Percentiles rank a stretch among this genome's conserved stretches.
phyloP scores from a whole-genome alignment of 2,888 invertebrate genomes.

The Troides aeacus region DNA sequence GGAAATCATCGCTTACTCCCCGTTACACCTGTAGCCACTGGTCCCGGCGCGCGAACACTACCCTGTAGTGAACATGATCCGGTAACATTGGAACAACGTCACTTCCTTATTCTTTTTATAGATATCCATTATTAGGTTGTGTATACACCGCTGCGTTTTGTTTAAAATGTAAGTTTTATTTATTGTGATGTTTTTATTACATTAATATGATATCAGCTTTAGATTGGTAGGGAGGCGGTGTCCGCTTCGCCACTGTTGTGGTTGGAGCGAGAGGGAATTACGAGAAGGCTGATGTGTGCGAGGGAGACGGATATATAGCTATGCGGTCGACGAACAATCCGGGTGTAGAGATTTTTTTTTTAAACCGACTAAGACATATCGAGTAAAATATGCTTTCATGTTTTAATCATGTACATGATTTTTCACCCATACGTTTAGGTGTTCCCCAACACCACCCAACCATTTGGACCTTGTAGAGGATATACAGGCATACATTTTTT shows the following conservation, averaged over 20 bases:
- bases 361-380: background rate
- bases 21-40: constrained; percentile 38
- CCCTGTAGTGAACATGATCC: constrained; percentile 10
- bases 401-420: no score
- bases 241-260: constrained; percentile 24
- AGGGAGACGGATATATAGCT: constrained; percentile 23
- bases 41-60: constrained; percentile 35
- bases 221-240: constrained; percentile 19
- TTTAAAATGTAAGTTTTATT: constrained; percentile 60
- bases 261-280: constrained; percentile 13
- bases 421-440: no score
- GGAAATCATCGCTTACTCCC: constrained; percentile 42
- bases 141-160: constrained; percentile 50
- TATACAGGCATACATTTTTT: no score
- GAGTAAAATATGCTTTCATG: background rate
- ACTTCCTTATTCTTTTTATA: constrained; percentile 6
- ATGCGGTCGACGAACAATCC: no score
- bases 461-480: no score
- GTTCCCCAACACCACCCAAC: no score
- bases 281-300: constrained; percentile 24
- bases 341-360: no score
- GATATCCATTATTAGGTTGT: constrained; percentile 51
- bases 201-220: constrained; percentile 32
- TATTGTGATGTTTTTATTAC: constrained; percentile 61
- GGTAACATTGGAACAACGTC: constrained; percentile 30